Base-by-base conservation (phyloP, 2,797 vertebrate species). In the Sebastes cheni region DNA sequence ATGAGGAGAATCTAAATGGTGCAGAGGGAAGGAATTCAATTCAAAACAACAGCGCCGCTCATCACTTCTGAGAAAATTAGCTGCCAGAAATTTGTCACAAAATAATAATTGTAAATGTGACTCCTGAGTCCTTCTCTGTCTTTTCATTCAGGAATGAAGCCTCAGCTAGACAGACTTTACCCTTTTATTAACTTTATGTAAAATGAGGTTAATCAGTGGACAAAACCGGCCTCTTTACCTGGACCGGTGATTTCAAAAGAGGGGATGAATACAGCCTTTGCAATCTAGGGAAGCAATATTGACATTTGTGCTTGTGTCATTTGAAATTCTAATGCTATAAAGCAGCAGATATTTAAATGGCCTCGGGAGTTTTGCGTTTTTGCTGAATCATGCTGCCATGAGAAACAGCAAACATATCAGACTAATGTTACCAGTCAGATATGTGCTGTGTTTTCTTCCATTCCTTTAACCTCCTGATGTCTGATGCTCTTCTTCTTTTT, bases 361-460 rank as follows among this genome's bases (percentile, higher is more conserved):
- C 60, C 42, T 34, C 1, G 2, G 61, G 56, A 7, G 1, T 32
- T 62, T 78, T 16, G 6, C 27, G 34, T 67, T 86, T 85, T 81
- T 89, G 85, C 85, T 80, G 79, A 83, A 77, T 83, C 77, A 80
- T 80, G 71, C 72, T 77, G 69, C 42, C 69, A 72, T 5, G 29
- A 77, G 13, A 68, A 73, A 67, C 32, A 66, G 42, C 20, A 39
- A 4, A 36, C 22, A 71, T 34, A 67, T 39, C 34, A 20, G 22
- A n/a, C 72, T 8, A 61, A 73, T 59, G 12, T 34, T 27, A 42
- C 30, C n/a, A 11, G 55, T 68, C 68, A 62, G 23, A 54, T 73
- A 58, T 50, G n/a, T 39, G 22, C 39, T 32, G 3, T 27, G 5
- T 67, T 52, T 55, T 29, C 36, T 62, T 70, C n/a, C 18, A 34